Base-by-base conservation (phyloP, 2,888 invertebrate genomes). In the Eulithis prunata region DNA sequence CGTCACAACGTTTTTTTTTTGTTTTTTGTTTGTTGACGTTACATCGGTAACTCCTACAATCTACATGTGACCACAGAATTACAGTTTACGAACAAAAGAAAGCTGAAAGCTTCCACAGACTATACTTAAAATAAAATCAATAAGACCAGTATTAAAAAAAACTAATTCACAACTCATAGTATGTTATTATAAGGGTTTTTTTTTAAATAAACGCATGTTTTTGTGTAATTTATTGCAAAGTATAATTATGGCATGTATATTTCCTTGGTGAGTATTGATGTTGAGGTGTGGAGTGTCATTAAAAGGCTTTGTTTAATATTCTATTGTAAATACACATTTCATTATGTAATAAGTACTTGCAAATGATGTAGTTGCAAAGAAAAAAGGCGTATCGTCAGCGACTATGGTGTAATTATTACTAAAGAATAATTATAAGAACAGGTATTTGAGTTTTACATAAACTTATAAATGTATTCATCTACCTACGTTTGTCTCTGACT, bases 91-190 rank as follows among this genome's bases (percentile, higher is more conserved):
- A 74, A 78, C 84, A 82, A 89, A 89, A 85, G 81, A 81, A 64
- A 71, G 69, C 68, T 75, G 78, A 83, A 85, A 81, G 79, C 52
- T 68, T 71, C 74, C 71, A 77, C 77, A 66, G 70, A 68, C 73
- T 69, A 65, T 57, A 57, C 47, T 58, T 59, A 63, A 53, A 76
- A 77, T 78, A 75, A 83, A 85, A 85, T 83, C 80, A 83, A 87
- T 83, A 84, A 78, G 76, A 71, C 61, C 69, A 79, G 81, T 74
- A 74, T 81, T 64, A 78, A 78, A 75, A 68, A 78, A 84, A 82
- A 80, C 78, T 77, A 85, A 86, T 89, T 87, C 88, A 82, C 88
- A 86, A 83, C 81, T 87, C 81, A 73, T 73, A 78, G 75, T 79
- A 74, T 85, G 77, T 83, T 81, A 86, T 89, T 89, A 87, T 68